phyloP scores from a whole-genome alignment of 2,888 invertebrate species.

The Oscheius sp. region DNA sequence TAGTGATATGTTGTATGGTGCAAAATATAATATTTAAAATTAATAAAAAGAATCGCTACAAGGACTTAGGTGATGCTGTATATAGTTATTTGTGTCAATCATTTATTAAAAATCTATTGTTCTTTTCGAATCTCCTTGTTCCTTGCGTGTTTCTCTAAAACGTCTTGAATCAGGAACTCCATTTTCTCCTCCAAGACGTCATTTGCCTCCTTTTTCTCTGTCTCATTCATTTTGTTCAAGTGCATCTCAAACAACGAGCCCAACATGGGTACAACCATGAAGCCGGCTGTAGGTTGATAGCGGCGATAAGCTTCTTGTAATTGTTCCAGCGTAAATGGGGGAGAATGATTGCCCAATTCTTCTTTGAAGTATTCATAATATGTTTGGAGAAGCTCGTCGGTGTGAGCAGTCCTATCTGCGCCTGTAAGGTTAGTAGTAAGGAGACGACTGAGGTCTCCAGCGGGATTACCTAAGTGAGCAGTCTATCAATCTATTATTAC shows the following conservation, averaged over 20 bases:
- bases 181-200: constrained; percentile 23
- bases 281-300: constrained; percentile 22
- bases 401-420: constrained; percentile 1
- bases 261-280: constrained; percentile 28
- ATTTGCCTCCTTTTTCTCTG: background rate
- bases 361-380: constrained; percentile 27
- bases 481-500: background rate
- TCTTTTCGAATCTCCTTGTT: constrained; percentile 21
- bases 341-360: constrained; percentile 2
- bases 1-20: no score
- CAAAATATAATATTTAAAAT: no score
- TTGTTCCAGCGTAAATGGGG: constrained; percentile 30
- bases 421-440: constrained; percentile 18
- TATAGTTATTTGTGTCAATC: no score
- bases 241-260: constrained; percentile 20
- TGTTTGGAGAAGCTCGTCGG: constrained; percentile 20
- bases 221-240: constrained; percentile 5
- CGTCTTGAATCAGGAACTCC: constrained; percentile 11
- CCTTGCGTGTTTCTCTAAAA: constrained; percentile 14
- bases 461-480: constrained; percentile 23
- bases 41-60: no score
- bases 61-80: no score
- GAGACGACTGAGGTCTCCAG: constrained; percentile 25
- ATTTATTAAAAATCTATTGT: no score
- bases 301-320: constrained; percentile 24